These are phyloP conservation scores for Homarus americanus DNA, from an alignment of 1,140 invertebrate species.

Conservation along the genomic window DNA sequence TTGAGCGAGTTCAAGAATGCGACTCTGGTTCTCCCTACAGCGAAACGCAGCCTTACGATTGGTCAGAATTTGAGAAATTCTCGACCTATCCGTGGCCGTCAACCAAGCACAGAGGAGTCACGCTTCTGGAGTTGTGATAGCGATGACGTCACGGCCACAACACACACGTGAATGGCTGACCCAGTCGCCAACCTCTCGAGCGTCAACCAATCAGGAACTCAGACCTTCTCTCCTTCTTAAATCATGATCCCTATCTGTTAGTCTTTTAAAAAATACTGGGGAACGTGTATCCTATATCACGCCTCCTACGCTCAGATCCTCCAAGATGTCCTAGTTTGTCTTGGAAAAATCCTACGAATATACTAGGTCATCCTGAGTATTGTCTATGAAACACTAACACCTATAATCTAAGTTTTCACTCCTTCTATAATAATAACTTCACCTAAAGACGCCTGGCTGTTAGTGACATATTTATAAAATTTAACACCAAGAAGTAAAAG, in stretches of 20 bases:
- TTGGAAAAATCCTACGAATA: too few relatives aligned
- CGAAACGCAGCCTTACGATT: neutral
- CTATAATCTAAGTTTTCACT: too few relatives aligned
- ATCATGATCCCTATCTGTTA: conserved; percentile 13
- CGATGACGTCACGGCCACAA: neutral
- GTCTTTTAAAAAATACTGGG: conserved; percentile 8
- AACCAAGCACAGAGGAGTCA: conserved; percentile 5
- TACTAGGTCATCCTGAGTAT: too few relatives aligned
- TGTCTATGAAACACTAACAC: too few relatives aligned
- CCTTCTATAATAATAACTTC: too few relatives aligned
- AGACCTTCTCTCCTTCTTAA: neutral
- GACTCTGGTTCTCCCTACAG: neutral
- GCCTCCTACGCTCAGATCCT: neutral
- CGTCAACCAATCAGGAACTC: neutral
- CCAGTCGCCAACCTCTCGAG: neutral
- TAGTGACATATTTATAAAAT: too few relatives aligned
- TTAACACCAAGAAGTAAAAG: too few relatives aligned
- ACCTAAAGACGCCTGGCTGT: too few relatives aligned
- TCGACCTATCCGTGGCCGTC: neutral
- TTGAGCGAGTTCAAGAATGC: neutral
- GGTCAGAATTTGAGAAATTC: neutral
- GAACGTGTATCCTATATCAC: neutral
- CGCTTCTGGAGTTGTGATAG: conserved; percentile 1
- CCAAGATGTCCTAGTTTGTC: neutral
- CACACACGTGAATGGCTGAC: neutral